Evolutionary conservation across 2,797 vertebrate species (phyloP), one percentile per base, ranked within the genome.

Genomic region (Phataginus tetradactyla): DNA sequence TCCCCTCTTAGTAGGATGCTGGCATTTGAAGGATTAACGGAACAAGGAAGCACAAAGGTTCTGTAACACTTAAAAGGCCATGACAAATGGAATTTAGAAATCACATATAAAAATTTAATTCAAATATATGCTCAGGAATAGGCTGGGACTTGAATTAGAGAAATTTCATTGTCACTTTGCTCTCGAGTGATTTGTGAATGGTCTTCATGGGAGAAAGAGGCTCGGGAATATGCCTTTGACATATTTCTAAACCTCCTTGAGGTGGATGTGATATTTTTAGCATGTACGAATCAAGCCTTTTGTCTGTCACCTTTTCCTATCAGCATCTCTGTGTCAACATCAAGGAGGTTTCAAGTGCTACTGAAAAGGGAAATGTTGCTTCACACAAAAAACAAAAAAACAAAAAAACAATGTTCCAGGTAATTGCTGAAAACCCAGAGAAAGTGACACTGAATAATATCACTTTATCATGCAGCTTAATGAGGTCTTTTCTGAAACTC

Each of bases 371-470:
- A 68, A 78, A 91, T 42, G 39, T 64, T 77, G 55, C 11, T 93
- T 87, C 95, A 59, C 96, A 97, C 95, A 95, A 81, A 97, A 98
- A 81, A 51, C 0, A 37, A 45, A 45, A 45, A 45, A 45, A 45
- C 79, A 51, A 0, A 39, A 45, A 45, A 45, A 45, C 10, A 45
- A 45, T 25, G 53, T 93, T 97, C 88, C 92, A 97, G 91, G 94
- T 94, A 97, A 97, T 94, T 98, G 94, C 96, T 96, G 92, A 97
- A 98, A 98, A 96, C 37, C 63, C 94, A 96, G 51, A 14, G 69
- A 86, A 98, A 98, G 95, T 61, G 68, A 95, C 94, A 97, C 71
- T 75, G 93, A 97, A 98, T 95, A 96, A 98, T 97, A 98, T 97
- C 80, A 97, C 94, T 97, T 97, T 97, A 96, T 95, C 96, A 94